Base-by-base conservation (phyloP, 2,888 invertebrate genomes). In the Perdita meconis region DNA sequence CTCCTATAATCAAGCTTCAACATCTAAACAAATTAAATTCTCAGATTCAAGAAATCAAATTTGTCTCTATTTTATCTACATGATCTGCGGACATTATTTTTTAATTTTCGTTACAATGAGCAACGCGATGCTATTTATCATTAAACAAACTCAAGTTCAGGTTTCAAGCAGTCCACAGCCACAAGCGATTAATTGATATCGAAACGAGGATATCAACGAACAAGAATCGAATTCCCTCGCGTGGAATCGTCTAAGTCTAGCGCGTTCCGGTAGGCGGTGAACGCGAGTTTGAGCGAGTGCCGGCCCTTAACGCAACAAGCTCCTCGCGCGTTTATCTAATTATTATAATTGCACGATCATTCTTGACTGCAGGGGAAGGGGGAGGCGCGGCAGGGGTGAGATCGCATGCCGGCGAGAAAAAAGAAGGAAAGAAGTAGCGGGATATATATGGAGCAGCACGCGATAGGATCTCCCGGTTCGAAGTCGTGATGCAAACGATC, bases 291-390 rank as follows among this genome's bases (percentile, higher is more conserved):
- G 79, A 77, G 61, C 82, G 81, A 78, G 84, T 86, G 77, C 71
- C 80, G 61, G 70, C 66, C 74, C 69, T 77, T 81, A 81, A 76
- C 80, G 81, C 78, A 82, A 88, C 86, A 83, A 80, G 77, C 77
- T 73, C 76, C 78, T 84, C 82, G 80, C 83, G 84, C 88, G 87
- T 87, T 92, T 89, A 91, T 90, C 88, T 89, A 92, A 91, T 92
- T 91, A 92, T 89, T 90, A 89, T 92, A 90, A 92, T 91, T 91
- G 89, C 88, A 72, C 85, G 88, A 92, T 92, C 90, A 90, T 90
- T 90, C 85, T 83, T 73, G 75, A 73, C 60, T 77, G 81, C 80
- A 57, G 57, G 66, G 75, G 64, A 64, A 44, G 64, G 70, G 71
- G 57, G 66, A 77, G 64, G 64, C 50, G 64, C 72, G 71, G 57